phyloP scores from a whole-genome alignment of 2,113 vertebrate species.

The Passer montanus region DNA sequence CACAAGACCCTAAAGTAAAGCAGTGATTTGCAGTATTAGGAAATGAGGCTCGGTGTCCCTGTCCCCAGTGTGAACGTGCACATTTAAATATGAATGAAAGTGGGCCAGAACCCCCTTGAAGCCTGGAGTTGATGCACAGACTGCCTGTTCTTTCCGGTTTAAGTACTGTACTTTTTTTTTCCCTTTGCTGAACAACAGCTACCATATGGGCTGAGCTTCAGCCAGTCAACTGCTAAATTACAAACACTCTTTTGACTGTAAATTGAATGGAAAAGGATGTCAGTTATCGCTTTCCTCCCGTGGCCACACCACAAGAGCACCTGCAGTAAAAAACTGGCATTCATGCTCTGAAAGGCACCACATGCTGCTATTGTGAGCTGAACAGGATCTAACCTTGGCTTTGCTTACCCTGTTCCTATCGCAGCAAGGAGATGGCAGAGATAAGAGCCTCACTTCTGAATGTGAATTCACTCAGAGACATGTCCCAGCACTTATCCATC shows the following conservation, averaged over 20 bases:
- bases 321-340: slow-evolving; percentile 65
- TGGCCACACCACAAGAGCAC: slow-evolving; percentile 73
- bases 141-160: slow-evolving; percentile 43
- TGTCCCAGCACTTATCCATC: neutral
- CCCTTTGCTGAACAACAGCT: slow-evolving; percentile 49
- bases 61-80: neutral
- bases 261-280: slow-evolving; percentile 72
- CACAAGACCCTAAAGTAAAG: neutral
- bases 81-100: slow-evolving; percentile 58
- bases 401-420: slow-evolving; percentile 26
- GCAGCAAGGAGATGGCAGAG: slow-evolving; percentile 3
- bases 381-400: slow-evolving; percentile 47
- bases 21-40: slow-evolving; percentile 15
- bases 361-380: slow-evolving; percentile 63
- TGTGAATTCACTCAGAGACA: neutral
- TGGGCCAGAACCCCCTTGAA: slow-evolving; percentile 37
- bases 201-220: slow-evolving; percentile 72
- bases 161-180: slow-evolving; percentile 32
- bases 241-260: slow-evolving; percentile 64
- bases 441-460: slow-evolving; percentile 38
- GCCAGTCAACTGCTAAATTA: slow-evolving; percentile 70
- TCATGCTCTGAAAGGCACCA: slow-evolving; percentile 58
- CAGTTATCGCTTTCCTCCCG: slow-evolving; percentile 67
- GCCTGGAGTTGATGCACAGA: slow-evolving; percentile 23
- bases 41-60: neutral